Base-by-base conservation (phyloP, 2,888 invertebrate genomes). In the Corythucha ciliata region DNA sequence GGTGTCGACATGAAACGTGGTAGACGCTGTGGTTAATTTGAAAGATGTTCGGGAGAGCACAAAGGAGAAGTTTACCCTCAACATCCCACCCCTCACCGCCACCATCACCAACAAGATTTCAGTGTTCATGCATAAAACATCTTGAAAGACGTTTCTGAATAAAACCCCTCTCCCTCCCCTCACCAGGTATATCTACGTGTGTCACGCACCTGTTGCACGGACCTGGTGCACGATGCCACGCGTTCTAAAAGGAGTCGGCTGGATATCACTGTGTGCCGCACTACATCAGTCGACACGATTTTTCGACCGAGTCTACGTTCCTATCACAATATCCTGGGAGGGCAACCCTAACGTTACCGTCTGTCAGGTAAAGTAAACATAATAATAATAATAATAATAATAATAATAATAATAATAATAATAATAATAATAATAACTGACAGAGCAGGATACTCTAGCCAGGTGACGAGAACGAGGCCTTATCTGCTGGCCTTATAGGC, bases 141-240 rank as follows among this genome's bases (percentile, higher is more conserved):
- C 12, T 12, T 29, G 10, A 29, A 12, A 29, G 12, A 29, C 29
- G 8, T 29, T 29, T 29, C 29, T 29, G 8, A 29, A 8, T 29
- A 29, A 10, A 10, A 29, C 18, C 18, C n/a, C 27, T 21, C n/a
- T 12, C 18, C 5, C 34, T 39, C 21, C n/a, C 5, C 1, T 12
- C 51, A 53, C 1, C 61, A 64, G 64, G 65, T 94, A 92, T 72
- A 87, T 94, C 63, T 94, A 91, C 70, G 92, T 94, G 2, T 93
- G 92, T 65, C 91, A 92, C 68, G 89, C 92, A 0, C 82, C 89
- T 0, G 76, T 84, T 56, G 93, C 93, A 0, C 76, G 88, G 53
- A 83, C 83, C n/a, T 72, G 76, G 70, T 78, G 78, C 64, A 77
- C 74, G 18, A 70, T 74, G 57, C 64, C 64, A 63, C 75, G 81